These are phyloP conservation scores for Micrasema minimum DNA, from an alignment of 1,140 invertebrate genomes.

Conservation along the genomic window DNA sequence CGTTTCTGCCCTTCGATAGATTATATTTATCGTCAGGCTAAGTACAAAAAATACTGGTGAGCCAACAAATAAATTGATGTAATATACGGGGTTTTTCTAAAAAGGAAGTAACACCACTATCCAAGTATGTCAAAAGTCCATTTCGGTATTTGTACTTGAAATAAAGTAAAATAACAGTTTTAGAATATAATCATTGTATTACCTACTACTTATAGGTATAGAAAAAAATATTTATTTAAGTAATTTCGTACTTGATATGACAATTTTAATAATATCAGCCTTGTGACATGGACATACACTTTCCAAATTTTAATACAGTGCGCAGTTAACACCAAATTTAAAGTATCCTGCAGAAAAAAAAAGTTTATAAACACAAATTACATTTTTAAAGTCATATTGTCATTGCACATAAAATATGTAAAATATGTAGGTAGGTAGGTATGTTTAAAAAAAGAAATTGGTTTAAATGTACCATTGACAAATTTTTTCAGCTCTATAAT, in stretches of 20 bases:
- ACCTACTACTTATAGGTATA: no score
- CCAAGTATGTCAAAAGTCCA: not conserved
- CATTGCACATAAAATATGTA: no score
- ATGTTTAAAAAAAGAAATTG: not conserved
- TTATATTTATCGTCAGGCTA: not conserved
- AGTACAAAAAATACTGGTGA: not conserved
- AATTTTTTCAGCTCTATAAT: no score
- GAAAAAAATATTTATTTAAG: not conserved
- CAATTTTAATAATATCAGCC: not conserved
- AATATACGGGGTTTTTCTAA: constrained; percentile 9
- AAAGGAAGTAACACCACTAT: not conserved
- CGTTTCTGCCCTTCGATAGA: not conserved
- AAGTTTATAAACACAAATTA: no score
- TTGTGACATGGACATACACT: not conserved
- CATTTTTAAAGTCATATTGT: no score
- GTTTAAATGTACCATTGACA: no score
- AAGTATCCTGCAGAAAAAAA: constrained; percentile 8
- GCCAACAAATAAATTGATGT: constrained; percentile 24
- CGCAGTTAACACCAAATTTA: constrained; percentile 5
- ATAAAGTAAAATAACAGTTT: not conserved
- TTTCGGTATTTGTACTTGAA: constrained; percentile 24
- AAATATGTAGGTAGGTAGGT: no score
- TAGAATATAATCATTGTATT: not conserved
- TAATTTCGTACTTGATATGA: constrained; percentile 15
- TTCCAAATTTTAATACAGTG: constrained; percentile 27